Base-by-base conservation (phyloP, 64 coral and sea anemone species). In the Montipora foliosa region DNA sequence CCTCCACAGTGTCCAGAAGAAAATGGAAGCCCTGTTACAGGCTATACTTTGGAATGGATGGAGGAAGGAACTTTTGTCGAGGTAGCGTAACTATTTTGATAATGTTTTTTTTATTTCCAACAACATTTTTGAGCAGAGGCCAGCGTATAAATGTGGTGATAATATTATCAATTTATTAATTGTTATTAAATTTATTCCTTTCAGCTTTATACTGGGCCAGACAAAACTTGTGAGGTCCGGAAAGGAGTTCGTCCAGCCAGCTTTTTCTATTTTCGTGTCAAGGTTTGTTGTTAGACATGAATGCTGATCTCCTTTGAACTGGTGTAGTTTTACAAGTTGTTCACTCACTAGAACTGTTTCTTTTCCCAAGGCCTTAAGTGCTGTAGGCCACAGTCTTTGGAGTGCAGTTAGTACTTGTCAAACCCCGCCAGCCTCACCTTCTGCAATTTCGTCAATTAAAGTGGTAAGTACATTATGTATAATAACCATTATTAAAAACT, bases 1-100 rank as follows among this genome's bases (percentile, higher is more conserved):
- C 13, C 21, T 37, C 82, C 81, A 10, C 74, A 99, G 95, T 75
- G 75, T n/a, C 98, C 98, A 3, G 74, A 70, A 68, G 93, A 88
- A 61, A 99, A 99, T 86, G 98, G 98, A 11, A 85, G 92, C 2
- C 92, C 98, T 76, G 93, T 96, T 17, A 99, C 95, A 61, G 95
- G 95, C 49, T 99, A 99, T 62, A 91, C 89, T 7, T 81, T 99
- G 22, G 95, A 99, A 46, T 96, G 89, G 88, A 83, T 96, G 69
- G 92, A 94, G 8, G 92, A 96, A 55, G 90, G 58, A 15, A 89
- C 47, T 12, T 98, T 98, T 53, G 73, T 87, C 47, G 96, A 98
- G 93, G 96, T 98, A 14, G 1, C 14, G 46, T 13, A 14, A 19
- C 6, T n/a, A 17, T 50, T 48, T 50, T 19, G 46, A 17, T 71